Evolutionary conservation across 2,113 vertebrate species (phyloP).

Genomic region (Pagrus major): DNA sequence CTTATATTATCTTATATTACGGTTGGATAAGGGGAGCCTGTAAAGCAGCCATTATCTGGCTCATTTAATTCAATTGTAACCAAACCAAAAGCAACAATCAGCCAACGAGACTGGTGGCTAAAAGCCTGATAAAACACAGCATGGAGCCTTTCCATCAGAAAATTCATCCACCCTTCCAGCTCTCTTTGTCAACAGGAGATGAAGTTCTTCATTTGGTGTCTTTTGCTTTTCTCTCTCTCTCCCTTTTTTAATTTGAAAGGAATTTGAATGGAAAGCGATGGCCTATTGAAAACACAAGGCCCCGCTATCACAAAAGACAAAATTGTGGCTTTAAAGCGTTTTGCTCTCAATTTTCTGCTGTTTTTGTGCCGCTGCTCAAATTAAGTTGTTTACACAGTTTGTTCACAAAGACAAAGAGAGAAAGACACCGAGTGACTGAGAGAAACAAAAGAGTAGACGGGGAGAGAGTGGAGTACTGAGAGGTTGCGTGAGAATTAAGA

Average conservation of each 20-base stretch:
- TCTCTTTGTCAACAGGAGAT: constrained; percentile 65
- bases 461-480: constrained; percentile 42
- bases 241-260: constrained; percentile 49
- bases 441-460: constrained; percentile 61
- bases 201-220: constrained; percentile 61
- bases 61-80: constrained; percentile 72
- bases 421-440: constrained; percentile 58
- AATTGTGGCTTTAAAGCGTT: constrained; percentile 70
- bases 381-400: constrained; percentile 80
- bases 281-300: constrained; percentile 68
- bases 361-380: constrained; percentile 65
- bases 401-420: constrained; percentile 68
- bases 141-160: constrained; percentile 64
- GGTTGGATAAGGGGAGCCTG: constrained; percentile 24
- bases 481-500: constrained; percentile 57
- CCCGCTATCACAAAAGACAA: constrained; percentile 75
- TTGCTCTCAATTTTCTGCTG: constrained; percentile 69
- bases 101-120: constrained; percentile 62
- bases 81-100: constrained; percentile 65
- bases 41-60: constrained; percentile 67
- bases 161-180: constrained; percentile 58
- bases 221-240: constrained; percentile 6
- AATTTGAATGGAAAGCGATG: constrained; percentile 62
- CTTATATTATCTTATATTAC: constrained; percentile 32
- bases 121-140: constrained; percentile 69